These are phyloP conservation scores for Drosophila lutescens DNA, from an alignment of 2,888 invertebrate genomes.

Conservation along the genomic window DNA sequence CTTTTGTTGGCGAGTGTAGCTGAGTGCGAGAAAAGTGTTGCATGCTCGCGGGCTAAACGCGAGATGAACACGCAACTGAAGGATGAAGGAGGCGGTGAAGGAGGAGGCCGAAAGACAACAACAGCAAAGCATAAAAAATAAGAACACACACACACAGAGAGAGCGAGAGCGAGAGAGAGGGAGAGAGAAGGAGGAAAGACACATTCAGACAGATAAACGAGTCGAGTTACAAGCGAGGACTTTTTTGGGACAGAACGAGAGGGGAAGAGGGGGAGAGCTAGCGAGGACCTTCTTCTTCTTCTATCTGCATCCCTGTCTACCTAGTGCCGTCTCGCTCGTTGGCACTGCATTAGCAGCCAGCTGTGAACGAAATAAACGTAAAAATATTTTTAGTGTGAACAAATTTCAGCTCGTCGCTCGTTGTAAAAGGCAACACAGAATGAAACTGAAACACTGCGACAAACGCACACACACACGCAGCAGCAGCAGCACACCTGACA, in stretches of 20 bases:
- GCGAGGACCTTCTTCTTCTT: conserved; percentile 11
- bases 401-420: conserved; percentile 50
- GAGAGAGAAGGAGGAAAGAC: conserved; percentile 3
- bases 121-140: conserved; percentile 19
- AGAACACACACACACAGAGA: conserved; percentile 10
- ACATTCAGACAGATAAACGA: conserved; percentile 69
- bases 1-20: conserved; percentile 56
- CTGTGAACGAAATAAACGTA: conserved; percentile 74
- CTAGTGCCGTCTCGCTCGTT: conserved; percentile 39
- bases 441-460: conserved; percentile 37
- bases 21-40: conserved; percentile 51
- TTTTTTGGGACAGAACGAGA: background rate
- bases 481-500: conserved; percentile 35
- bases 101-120: conserved; percentile 17
- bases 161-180: background rate
- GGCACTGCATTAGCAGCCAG: conserved; percentile 74
- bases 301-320: conserved; percentile 15
- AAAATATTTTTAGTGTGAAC: conserved; percentile 75
- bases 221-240: conserved; percentile 39
- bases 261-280: background rate
- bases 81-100: conserved; percentile 21
- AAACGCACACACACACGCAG: conserved; percentile 27
- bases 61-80: conserved; percentile 43
- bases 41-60: conserved; percentile 62
- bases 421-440: conserved; percentile 32